Percentiles rank a stretch among this genome's conserved stretches.
Conservation (phyloP, 1,140 invertebrate genomes). For the Calliphora vicina region DNA sequence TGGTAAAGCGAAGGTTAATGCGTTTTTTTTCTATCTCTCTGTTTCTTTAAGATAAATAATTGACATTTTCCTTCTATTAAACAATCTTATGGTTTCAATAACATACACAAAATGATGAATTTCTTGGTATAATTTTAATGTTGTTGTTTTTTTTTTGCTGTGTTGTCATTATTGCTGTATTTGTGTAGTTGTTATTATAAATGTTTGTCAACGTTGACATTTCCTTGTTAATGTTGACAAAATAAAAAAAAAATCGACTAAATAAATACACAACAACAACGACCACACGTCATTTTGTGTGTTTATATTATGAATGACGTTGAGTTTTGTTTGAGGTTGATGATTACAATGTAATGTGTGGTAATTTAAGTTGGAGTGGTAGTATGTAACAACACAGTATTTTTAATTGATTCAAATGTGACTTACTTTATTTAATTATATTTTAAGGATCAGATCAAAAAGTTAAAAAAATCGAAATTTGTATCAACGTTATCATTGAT, state of each 20-base stretch:
- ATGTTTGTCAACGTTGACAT: conserved; percentile 13
- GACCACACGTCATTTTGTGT: conserved; percentile 12
- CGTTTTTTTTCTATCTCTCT: not conserved
- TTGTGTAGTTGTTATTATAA: not conserved
- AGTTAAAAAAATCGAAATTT: too few species aligned
- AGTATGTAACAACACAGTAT: not conserved
- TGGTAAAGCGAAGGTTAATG: too few species aligned
- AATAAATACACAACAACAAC: not conserved
- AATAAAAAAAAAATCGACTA: not conserved
- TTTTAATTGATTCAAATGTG: too few species aligned
- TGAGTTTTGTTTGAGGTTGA: not conserved
- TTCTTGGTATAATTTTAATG: not conserved
- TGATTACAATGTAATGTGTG: not conserved
- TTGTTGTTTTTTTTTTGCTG: too few species aligned
- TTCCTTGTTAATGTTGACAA: conserved; percentile 6
- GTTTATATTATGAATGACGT: not conserved
- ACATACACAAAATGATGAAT: not conserved
- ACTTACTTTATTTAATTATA: too few species aligned
- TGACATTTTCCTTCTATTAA: conserved; percentile 10
- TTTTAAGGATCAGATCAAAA: too few species aligned
- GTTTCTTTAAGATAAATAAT: not conserved
- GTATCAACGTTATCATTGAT: too few species aligned
- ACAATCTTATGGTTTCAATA: conserved; percentile 16
- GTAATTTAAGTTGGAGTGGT: not conserved
- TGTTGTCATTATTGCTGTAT: not conserved